Evolutionary conservation across 1,140 invertebrate genomes (phyloP), one percentile per base, ranked within the genome.

Genomic region (Pseudomyrmex concolor): DNA sequence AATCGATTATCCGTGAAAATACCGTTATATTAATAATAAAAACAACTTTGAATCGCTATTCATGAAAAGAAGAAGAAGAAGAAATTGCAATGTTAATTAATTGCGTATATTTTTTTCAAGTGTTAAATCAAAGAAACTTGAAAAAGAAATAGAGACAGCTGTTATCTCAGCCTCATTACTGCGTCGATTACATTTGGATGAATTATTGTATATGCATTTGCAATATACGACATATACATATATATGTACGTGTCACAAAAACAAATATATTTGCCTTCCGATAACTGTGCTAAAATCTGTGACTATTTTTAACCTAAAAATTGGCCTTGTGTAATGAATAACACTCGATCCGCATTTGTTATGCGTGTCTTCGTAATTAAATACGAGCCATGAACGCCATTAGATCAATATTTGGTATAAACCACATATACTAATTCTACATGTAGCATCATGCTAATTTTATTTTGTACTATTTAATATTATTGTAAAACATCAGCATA

Each of bases 241-340:
- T 34, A 34, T 5, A 34, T 34, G 5, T 34, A 34, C 0, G 5
- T 34, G 48, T 12, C n/a, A 43, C n/a, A 19, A 76, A 64, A 64
- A 76, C 48, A 25, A 9, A 66, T 48, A 25, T 66, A 19, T 51
- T 77, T 66, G 25, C 17, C 10, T 25, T 15, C 17, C 17, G 34
- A 77, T 77, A 77, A 66, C 10, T n/a, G 22, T 17, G 19, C 19
- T 60, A 25, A 25, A 34, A 34, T 34, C n/a, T n/a, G n/a, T 48
- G 9, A 34, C 62, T 76, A 76, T 54, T 63, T 76, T 76, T 76
- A 74, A 45, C 19, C 43, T 62, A 62, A 74, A 70, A 74, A 15
- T 13, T n/a, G 57, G 70, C 34, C 10, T 59, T 55, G 43, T 2
- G 54, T 34, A 22, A 73, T 73, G 55, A 73, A 25, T 54, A 76